Conservation (phyloP, 2,113 vertebrate genomes). For the Pogonocichla stellata region DNA sequence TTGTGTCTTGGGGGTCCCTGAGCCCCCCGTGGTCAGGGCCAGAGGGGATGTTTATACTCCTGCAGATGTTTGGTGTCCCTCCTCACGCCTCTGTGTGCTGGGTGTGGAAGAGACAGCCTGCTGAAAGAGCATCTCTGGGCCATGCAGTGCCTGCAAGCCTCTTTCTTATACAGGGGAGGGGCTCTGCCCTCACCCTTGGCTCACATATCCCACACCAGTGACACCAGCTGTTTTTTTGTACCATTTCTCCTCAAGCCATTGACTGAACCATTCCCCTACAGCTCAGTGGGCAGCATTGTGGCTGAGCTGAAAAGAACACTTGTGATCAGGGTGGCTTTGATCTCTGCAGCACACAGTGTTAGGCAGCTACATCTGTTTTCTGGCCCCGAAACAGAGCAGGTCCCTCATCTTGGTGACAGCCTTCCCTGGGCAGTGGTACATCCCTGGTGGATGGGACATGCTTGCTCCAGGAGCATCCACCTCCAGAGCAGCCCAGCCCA, state of each 20-base stretch:
- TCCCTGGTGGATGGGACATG: accelerated
- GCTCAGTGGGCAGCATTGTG: slow-evolving; percentile 20
- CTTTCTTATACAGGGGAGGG: not conserved
- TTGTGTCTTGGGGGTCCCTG: not conserved
- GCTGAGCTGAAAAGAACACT: not conserved
- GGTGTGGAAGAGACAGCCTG: not conserved
- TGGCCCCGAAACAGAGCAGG: not conserved
- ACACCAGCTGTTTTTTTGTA: slow-evolving; percentile 33
- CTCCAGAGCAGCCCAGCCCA: not conserved
- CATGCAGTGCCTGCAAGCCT: not conserved
- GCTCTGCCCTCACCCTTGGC: not conserved
- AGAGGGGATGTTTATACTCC: not conserved
- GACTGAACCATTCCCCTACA: slow-evolving; percentile 23
- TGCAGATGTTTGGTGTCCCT: not conserved
- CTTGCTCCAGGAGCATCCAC: not conserved
- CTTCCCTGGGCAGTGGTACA: not conserved
- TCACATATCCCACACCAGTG: not conserved
- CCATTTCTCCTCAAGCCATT: slow-evolving; percentile 49
- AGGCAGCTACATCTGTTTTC: not conserved
- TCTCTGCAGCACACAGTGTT: accelerated
- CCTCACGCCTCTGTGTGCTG: accelerated
- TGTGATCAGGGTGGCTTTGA: not conserved
- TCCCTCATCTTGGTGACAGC: not conserved
- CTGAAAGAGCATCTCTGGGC: not conserved
- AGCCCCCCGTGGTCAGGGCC: accelerated